These are phyloP conservation scores for Ochlodes sylvanus DNA, from an alignment of 2,888 invertebrate genomes.

Conservation along the genomic window DNA sequence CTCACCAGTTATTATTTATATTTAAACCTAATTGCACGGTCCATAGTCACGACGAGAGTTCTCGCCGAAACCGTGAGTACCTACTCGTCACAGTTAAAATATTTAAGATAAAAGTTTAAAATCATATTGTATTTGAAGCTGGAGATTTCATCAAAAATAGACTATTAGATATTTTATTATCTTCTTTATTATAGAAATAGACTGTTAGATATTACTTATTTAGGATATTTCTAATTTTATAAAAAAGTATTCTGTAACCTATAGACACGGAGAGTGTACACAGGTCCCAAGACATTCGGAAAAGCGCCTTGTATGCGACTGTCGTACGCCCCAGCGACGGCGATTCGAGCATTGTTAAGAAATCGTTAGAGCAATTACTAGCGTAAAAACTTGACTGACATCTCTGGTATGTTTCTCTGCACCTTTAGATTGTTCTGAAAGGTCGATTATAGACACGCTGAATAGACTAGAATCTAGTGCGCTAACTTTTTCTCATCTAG, in stretches of 20 bases:
- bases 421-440: slow-evolving; percentile 10
- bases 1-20: too few relatives aligned
- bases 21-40: too few relatives aligned
- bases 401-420: slow-evolving; percentile 9
- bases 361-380: slow-evolving; percentile 18
- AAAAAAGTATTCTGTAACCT: background rate
- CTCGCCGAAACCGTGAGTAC: too few relatives aligned
- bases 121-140: too few relatives aligned
- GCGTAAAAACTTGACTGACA: slow-evolving; percentile 26
- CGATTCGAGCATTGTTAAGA: slow-evolving; percentile 23
- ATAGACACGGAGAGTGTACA: slow-evolving; percentile 1
- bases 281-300: slow-evolving; percentile 19
- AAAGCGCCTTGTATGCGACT: slow-evolving; percentile 22
- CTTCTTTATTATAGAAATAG: too few relatives aligned
- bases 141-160: too few relatives aligned
- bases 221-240: background rate
- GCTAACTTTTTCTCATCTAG: too few relatives aligned
- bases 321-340: slow-evolving; percentile 20
- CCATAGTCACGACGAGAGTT: too few relatives aligned
- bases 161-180: too few relatives aligned
- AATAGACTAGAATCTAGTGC: background rate
- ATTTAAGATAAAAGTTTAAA: too few relatives aligned
- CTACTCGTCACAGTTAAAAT: too few relatives aligned
- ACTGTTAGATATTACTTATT: too few relatives aligned
- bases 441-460: slow-evolving; percentile 14